phyloP scores from a whole-genome alignment of 2,888 invertebrate genomes.

The Sylvicola cinctus region DNA sequence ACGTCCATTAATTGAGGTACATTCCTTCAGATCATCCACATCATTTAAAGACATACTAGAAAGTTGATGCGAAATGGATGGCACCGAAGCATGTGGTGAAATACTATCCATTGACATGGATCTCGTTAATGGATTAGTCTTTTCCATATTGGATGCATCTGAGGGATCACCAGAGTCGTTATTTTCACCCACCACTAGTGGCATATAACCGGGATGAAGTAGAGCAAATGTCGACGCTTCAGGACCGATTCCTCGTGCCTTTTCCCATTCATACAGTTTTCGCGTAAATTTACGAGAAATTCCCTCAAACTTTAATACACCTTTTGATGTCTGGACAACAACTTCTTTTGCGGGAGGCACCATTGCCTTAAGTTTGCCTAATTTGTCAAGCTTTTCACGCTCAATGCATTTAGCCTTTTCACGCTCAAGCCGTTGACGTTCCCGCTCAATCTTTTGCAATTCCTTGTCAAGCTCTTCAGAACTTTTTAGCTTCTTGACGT shows the following conservation, averaged over 20 bases:
- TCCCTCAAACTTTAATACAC: conserved; percentile 66
- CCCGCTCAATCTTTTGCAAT: conserved; percentile 35
- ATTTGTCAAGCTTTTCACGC: conserved; percentile 34
- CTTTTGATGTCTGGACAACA: conserved; percentile 60
- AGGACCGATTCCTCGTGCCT: conserved; percentile 66
- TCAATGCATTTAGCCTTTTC: conserved; percentile 41
- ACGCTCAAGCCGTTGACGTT: conserved; percentile 36
- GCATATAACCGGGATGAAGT: conserved; percentile 35
- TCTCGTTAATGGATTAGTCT: conserved; percentile 39
- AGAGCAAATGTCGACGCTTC: conserved; percentile 70
- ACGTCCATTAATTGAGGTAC: conserved; percentile 10
- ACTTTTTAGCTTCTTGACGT: conserved; percentile 27
- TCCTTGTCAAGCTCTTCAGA: conserved; percentile 36
- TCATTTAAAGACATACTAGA: conserved; percentile 57
- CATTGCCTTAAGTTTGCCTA: conserved; percentile 27
- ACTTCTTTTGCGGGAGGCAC: conserved; percentile 44
- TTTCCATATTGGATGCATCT: too few relatives aligned
- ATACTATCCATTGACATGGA: conserved; percentile 64
- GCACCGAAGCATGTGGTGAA: conserved; percentile 27
- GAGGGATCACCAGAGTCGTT: conserved; percentile 3
- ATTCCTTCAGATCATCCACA: conserved; percentile 40
- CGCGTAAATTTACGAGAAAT: conserved; percentile 78
- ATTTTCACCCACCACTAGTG: conserved; percentile 20
- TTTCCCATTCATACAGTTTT: conserved; percentile 81
- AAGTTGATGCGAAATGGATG: conserved; percentile 38